Evolutionary conservation across 2,888 invertebrate species (phyloP).

Genomic region (Catonia carolina): DNA sequence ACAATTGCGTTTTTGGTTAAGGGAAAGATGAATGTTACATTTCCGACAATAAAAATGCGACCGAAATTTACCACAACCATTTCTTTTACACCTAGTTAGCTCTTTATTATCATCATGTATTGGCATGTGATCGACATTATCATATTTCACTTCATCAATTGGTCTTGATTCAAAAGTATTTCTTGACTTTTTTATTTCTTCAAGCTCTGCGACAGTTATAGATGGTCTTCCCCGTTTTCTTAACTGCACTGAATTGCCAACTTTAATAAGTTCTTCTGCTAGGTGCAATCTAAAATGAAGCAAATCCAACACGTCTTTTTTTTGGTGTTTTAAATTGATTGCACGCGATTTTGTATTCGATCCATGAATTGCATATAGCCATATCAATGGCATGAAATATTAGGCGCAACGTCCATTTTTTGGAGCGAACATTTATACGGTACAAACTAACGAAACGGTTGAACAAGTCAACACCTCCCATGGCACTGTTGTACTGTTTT

Average conservation of each 20-base stretch:
- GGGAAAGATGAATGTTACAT: neutral
- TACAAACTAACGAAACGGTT: neutral
- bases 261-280: neutral
- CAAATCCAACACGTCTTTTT: neutral
- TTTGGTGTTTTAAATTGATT: neutral
- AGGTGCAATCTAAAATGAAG: neutral
- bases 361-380: neutral
- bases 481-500: neutral
- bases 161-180: neutral
- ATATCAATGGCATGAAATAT: neutral
- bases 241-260: neutral
- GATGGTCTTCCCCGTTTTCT: neutral
- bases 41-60: neutral
- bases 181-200: neutral
- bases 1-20: constrained; percentile 3
- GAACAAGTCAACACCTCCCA: neutral
- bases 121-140: constrained; percentile 2
- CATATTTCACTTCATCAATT: neutral
- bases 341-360: neutral
- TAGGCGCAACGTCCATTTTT: neutral
- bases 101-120: constrained; percentile 1
- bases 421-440: neutral
- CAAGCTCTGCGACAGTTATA: too few relatives aligned
- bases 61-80: neutral
- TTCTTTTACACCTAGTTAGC: neutral